These are phyloP conservation scores for Simalia tracyae DNA, from an alignment of 2,797 vertebrate species.

Conservation along the genomic window DNA sequence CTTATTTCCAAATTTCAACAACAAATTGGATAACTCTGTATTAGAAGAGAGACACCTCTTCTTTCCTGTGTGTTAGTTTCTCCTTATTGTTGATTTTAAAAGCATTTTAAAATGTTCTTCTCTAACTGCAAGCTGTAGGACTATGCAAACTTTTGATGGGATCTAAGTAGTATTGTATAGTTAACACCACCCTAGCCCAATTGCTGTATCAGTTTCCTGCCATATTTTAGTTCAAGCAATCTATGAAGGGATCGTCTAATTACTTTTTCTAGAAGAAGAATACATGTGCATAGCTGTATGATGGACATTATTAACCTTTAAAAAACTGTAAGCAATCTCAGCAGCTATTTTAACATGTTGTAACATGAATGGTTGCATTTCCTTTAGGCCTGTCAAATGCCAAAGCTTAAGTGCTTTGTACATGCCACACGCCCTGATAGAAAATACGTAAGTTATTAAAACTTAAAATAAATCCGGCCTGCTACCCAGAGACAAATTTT, in stretches of 20 bases:
- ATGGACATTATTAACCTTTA: not conserved
- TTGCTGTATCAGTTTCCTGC: not conserved
- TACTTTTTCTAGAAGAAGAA: not conserved
- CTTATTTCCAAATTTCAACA: not conserved
- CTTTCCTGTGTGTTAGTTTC: not conserved
- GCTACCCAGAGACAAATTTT: not conserved
- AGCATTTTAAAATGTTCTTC: not conserved
- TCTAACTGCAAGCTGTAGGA: not conserved
- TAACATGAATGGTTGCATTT: not conserved
- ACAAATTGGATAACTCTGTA: not conserved
- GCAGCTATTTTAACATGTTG: not conserved
- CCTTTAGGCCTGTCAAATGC: not conserved
- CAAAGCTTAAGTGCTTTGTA: not conserved
- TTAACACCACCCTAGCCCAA: not conserved
- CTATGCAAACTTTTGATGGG: not conserved
- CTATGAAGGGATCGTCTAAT: not conserved
- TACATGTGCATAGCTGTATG: not conserved
- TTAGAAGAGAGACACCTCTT: not conserved
- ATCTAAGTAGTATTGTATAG: not conserved
- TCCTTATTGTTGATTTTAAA: not conserved
- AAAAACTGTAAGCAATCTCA: constrained; percentile 1
- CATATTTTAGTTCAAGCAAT: not conserved
- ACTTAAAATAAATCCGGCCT: not conserved
- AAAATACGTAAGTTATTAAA: not conserved
- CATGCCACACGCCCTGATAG: not conserved